Percentiles rank a stretch among this genome's conserved stretches.
Evolutionary conservation across 2,888 invertebrate species (phyloP).

Genomic region (Deladenus siricidicola): DNA sequence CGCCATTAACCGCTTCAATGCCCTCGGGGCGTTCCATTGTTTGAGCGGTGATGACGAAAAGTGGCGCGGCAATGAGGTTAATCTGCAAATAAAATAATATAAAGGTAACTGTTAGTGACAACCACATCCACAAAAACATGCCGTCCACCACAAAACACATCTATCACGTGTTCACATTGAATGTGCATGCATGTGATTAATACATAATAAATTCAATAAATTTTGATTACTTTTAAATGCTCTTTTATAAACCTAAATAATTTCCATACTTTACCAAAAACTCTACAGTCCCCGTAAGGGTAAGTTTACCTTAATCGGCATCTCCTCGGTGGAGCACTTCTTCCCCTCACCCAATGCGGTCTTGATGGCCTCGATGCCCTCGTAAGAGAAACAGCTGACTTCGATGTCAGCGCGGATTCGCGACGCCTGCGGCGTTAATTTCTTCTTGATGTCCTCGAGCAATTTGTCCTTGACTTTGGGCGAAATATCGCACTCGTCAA

Average conservation of each 20-base stretch:
- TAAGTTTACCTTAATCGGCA: slow-evolving; percentile 72
- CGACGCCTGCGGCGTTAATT: slow-evolving; percentile 91
- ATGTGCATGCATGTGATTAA: too few relatives aligned
- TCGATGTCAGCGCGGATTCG: slow-evolving; percentile 76
- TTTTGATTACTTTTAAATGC: too few relatives aligned
- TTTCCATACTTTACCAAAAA: too few relatives aligned
- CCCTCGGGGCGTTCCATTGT: slow-evolving; percentile 93
- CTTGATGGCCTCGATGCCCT: slow-evolving; percentile 97
- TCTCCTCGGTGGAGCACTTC: slow-evolving; percentile 77
- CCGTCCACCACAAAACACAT: too few relatives aligned
- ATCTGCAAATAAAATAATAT: slow-evolving; percentile 60
- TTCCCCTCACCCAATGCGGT: slow-evolving; percentile 78
- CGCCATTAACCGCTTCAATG: slow-evolving; percentile 76
- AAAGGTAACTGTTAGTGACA: neutral
- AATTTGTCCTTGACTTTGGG: slow-evolving; percentile 82
- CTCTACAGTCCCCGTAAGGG: too few relatives aligned
- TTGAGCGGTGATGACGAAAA: slow-evolving; percentile 90
- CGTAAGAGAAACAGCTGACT: slow-evolving; percentile 81
- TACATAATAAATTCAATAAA: too few relatives aligned
- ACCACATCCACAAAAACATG: too few relatives aligned
- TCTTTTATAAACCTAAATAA: neutral
- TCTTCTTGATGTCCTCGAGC: slow-evolving; percentile 84
- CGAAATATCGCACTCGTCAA: slow-evolving; percentile 90
- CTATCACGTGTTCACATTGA: too few relatives aligned
- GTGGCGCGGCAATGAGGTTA: slow-evolving; percentile 93